These are phyloP conservation scores for Drosophila parthenogenetica DNA, from an alignment of 2,888 invertebrate species.

Conservation along the genomic window DNA sequence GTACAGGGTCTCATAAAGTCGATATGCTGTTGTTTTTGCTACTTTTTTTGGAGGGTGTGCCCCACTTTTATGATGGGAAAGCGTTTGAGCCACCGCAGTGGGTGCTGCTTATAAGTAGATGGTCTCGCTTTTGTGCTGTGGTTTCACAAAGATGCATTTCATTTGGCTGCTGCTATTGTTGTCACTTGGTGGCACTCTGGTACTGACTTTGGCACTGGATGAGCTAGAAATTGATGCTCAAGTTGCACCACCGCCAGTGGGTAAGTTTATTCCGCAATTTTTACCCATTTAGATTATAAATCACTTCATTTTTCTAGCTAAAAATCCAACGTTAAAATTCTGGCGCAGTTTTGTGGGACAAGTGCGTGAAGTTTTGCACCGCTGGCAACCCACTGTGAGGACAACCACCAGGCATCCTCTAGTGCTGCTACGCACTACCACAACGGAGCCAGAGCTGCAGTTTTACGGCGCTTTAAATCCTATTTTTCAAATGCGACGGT, in stretches of 20 bases:
- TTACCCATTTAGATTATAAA: background rate
- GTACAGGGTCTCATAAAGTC: too few species aligned
- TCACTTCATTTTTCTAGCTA: background rate
- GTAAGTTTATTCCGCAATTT: constrained; percentile 26
- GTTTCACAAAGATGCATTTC: constrained; percentile 37
- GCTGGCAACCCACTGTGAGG: constrained; percentile 23
- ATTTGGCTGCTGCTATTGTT: constrained; percentile 32
- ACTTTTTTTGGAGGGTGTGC: constrained; percentile 12
- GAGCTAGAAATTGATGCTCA: constrained; percentile 61
- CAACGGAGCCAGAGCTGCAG: constrained; percentile 38
- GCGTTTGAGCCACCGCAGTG: constrained; percentile 5
- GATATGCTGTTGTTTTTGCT: background rate
- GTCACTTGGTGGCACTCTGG: constrained; percentile 26
- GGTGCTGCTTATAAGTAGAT: constrained; percentile 43
- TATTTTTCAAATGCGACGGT: constrained; percentile 61
- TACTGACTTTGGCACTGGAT: constrained; percentile 31
- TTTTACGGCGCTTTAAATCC: constrained; percentile 71
- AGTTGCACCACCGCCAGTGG: constrained; percentile 58
- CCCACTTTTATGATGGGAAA: constrained; percentile 48
- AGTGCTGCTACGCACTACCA: constrained; percentile 27
- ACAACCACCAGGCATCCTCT: constrained; percentile 15
- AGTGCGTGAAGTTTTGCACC: constrained; percentile 32
- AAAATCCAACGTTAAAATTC: constrained; percentile 17
- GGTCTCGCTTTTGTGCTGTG: constrained; percentile 11
- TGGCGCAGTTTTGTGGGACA: constrained; percentile 60